Base-by-base conservation (phyloP, 64 coral and sea anemone species). In the Montipora sp. region DNA sequence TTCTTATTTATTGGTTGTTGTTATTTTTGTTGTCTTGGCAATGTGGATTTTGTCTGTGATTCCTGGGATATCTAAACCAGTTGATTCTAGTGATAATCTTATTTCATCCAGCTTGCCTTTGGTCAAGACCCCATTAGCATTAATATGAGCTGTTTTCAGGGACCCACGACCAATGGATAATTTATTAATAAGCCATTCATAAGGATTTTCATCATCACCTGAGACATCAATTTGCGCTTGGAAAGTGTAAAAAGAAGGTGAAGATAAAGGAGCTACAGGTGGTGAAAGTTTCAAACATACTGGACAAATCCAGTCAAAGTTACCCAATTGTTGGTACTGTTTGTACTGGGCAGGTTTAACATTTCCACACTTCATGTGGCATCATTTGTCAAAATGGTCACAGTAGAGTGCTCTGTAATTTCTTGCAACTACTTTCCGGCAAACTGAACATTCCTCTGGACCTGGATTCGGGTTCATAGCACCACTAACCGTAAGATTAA, bases 21-120 rank as follows among this genome's bases (percentile, higher is more conserved):
- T 57, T 94, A 47, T 90, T 94, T 78, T 61, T 94, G 2, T 66
- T 57, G 10, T 90, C 87, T 48, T 94, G 87, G 93, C 87, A 94
- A 68, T 90, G 73, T 61, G 81, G 59, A 53, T 83, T 85, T 75
- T 81, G 59, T 46, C 63, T 94, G 79, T 5, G 92, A 89, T 81
- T 75, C 87, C 24, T 1, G 24, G 24, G 24, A 55, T 55, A 55
- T 9, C 51, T 55, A 55, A 9, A 9, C 51, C 51, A 55, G 51
- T 55, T 55, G 51, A 7, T 55, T 55, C 1, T 9, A 2, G 51
- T 7, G 2, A 7, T 55, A 55, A 55, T 55, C 51, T 55, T 55
- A 55, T 2, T 55, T 55, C 51, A 55, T 55, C 51, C 51, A 55
- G 51, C 9, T 55, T 55, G 51, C 51, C 9, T 55, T 55, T 55